phyloP scores from a whole-genome alignment of 2,888 invertebrate genomes.

The Thecocarcelia acutangulata region DNA sequence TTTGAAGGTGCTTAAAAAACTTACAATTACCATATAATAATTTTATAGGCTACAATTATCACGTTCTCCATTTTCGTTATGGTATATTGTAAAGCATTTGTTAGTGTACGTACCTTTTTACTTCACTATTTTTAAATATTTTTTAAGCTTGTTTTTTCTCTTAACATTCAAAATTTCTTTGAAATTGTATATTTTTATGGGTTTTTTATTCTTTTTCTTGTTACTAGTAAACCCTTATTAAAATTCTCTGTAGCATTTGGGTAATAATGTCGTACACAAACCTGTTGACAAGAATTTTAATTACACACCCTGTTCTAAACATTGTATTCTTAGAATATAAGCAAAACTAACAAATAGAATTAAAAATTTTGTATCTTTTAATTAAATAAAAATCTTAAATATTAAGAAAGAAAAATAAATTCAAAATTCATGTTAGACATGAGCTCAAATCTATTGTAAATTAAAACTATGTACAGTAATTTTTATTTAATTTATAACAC shows the following conservation, averaged over 20 bases:
- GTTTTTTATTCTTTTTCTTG: conserved; percentile 11
- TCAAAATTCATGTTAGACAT: conserved; percentile 45
- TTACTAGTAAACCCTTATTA: conserved; percentile 23
- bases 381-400: too few relatives aligned
- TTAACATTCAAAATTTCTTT: conserved; percentile 20
- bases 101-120: too few relatives aligned
- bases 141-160: neutral
- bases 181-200: conserved; percentile 8
- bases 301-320: conserved; percentile 24
- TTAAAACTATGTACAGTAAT: too few relatives aligned
- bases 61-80: too few relatives aligned
- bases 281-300: conserved; percentile 51
- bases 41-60: too few relatives aligned
- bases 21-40: too few relatives aligned
- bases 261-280: conserved; percentile 63
- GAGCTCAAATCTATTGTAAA: conserved; percentile 9
- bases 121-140: too few relatives aligned
- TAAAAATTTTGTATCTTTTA: conserved; percentile 16
- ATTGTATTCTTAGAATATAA: neutral
- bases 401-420: conserved; percentile 25
- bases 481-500: too few relatives aligned
- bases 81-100: too few relatives aligned
- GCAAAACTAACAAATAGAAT: conserved; percentile 19
- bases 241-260: conserved; percentile 34
- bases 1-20: too few relatives aligned